phyloP scores from a whole-genome alignment of 2,797 vertebrate genomes.

The Rhinophrynus dorsalis region DNA sequence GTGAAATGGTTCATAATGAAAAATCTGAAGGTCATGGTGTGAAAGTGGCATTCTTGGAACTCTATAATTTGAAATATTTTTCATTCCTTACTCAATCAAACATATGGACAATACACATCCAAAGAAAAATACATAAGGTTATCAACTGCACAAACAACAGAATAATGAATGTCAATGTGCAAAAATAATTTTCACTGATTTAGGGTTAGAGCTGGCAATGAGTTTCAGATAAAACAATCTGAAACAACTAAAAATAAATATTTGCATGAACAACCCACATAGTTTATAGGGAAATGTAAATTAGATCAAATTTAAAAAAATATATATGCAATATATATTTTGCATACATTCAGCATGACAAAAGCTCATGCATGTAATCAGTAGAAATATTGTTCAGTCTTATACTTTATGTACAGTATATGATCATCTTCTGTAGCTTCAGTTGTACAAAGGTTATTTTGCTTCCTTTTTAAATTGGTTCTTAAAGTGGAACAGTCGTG shows the following conservation, averaged over 20 bases:
- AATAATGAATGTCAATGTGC: not conserved
- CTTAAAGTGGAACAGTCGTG: too few species aligned
- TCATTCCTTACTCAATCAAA: not conserved
- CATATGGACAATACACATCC: not conserved
- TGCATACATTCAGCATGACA: too few species aligned
- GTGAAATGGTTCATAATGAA: constrained; percentile 2
- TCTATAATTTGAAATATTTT: not conserved
- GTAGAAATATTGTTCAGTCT: too few species aligned
- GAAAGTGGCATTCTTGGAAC: not conserved
- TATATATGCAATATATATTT: too few species aligned
- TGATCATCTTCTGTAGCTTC: too few species aligned
- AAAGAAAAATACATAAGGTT: not conserved
- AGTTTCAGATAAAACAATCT: not conserved
- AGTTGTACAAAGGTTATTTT: too few species aligned
- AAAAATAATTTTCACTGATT: not conserved
- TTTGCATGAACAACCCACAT: too few species aligned
- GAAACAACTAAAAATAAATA: not conserved
- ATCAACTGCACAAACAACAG: not conserved
- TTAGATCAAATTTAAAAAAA: too few species aligned
- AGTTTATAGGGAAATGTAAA: too few species aligned
- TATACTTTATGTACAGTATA: too few species aligned
- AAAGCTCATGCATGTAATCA: too few species aligned
- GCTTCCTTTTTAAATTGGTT: too few species aligned
- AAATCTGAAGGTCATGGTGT: not conserved
- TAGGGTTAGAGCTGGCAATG: not conserved